Conservation (phyloP, 2,113 vertebrate species). For the Picathartes gymnocephalus region DNA sequence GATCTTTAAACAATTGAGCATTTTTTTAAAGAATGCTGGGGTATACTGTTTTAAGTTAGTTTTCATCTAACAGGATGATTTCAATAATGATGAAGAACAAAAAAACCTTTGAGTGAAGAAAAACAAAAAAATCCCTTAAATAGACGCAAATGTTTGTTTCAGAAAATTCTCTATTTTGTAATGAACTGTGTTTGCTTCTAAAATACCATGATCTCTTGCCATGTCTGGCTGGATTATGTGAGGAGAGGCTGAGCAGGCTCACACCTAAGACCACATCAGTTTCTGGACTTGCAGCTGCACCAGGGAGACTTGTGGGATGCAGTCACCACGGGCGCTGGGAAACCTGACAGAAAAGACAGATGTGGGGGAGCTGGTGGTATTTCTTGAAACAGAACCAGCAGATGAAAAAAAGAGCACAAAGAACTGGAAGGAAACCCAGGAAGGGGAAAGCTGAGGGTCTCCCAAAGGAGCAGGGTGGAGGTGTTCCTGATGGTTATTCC, state of each 20-base stretch:
- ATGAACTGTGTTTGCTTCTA: neutral
- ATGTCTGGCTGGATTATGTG: fast-evolving
- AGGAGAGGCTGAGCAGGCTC: neutral
- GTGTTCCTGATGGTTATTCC: neutral
- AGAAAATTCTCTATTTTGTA: neutral
- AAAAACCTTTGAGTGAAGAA: neutral
- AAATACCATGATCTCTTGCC: neutral
- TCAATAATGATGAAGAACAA: neutral
- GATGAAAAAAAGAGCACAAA: neutral
- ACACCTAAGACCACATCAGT: neutral
- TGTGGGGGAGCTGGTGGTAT: neutral
- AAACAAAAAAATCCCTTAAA: neutral
- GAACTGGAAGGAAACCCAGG: neutral
- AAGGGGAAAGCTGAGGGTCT: neutral
- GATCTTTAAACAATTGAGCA: neutral
- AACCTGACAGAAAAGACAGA: neutral
- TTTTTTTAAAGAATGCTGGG: neutral
- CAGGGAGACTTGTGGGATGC: neutral
- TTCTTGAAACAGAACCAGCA: neutral
- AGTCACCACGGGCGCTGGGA: fast-evolving
- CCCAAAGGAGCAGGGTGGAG: neutral
- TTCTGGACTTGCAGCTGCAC: neutral
- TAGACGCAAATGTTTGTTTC: neutral
- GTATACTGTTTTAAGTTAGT: neutral
- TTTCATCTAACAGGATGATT: neutral